These are phyloP conservation scores for Erethizon dorsatum DNA, from an alignment of 2,797 vertebrate genomes.

Conservation along the genomic window DNA sequence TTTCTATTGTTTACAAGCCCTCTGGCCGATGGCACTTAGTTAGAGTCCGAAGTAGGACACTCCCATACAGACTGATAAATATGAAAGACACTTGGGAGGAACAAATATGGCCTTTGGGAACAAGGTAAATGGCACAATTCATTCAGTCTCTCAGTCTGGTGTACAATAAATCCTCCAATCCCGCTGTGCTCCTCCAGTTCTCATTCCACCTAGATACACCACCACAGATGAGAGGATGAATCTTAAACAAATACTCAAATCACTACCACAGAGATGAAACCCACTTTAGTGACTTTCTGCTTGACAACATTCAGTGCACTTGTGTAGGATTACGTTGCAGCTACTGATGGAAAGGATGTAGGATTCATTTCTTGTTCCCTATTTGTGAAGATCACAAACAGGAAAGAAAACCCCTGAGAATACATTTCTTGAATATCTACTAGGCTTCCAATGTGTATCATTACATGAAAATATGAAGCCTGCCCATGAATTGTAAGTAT, in stretches of 20 bases:
- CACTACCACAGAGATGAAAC: not conserved
- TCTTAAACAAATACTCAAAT: conserved; percentile 18
- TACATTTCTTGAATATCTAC: not conserved
- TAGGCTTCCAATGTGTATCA: not conserved
- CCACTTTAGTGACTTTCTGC: not conserved
- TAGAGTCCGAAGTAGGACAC: not conserved
- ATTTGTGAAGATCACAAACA: conserved; percentile 1
- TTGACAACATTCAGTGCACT: not conserved
- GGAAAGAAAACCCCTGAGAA: not conserved
- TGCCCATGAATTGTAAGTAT: not conserved
- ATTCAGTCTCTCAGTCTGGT: conserved; percentile 2
- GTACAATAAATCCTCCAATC: not conserved
- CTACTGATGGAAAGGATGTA: not conserved
- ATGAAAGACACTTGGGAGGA: not conserved
- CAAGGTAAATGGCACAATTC: not conserved
- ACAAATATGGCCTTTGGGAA: not conserved
- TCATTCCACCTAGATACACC: not conserved
- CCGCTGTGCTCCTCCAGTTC: not conserved
- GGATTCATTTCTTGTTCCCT: not conserved
- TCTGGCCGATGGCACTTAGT: not conserved
- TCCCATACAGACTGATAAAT: not conserved
- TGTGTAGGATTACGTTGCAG: not conserved
- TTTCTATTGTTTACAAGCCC: not conserved
- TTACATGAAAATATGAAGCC: conserved; percentile 44
- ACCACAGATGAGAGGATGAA: not conserved